Percentiles rank a stretch among this genome's conserved stretches.
phyloP scores from a whole-genome alignment of 2,113 vertebrate species.

The Arenaria interpres region DNA sequence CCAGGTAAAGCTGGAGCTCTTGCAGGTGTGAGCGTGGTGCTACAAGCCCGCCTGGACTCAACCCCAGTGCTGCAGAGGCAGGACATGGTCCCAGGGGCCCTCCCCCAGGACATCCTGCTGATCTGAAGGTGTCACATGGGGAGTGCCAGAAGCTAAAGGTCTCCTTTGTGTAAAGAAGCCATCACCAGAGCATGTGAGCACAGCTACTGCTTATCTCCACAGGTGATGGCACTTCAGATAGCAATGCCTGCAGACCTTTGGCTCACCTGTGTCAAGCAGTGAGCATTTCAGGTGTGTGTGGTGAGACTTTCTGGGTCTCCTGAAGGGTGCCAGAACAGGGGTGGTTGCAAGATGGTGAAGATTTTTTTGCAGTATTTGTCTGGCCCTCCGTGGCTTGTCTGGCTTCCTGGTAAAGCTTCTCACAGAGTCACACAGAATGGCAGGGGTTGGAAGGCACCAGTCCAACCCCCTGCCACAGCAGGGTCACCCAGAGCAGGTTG shows the following conservation, averaged over 20 bases:
- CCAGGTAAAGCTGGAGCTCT: background rate
- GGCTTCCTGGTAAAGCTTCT: background rate
- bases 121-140: background rate
- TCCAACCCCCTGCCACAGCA: too few species aligned
- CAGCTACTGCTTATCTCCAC: background rate
- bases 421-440: too few species aligned
- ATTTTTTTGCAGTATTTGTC: background rate
- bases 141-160: background rate
- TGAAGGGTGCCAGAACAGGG: background rate
- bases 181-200: background rate
- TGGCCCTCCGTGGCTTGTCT: background rate
- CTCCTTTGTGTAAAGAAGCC: background rate
- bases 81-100: background rate
- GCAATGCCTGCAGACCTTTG: background rate
- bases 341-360: background rate
- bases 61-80: background rate
- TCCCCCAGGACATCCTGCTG: background rate
- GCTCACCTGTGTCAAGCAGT: background rate
- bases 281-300: background rate
- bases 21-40: background rate
- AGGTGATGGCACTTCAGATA: background rate
- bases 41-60: background rate
- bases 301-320: fast-evolving
- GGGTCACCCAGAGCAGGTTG: too few species aligned
- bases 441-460: too few species aligned